phyloP scores from a whole-genome alignment of 1,140 invertebrate genomes.

The Eurytemora carolleeae region DNA sequence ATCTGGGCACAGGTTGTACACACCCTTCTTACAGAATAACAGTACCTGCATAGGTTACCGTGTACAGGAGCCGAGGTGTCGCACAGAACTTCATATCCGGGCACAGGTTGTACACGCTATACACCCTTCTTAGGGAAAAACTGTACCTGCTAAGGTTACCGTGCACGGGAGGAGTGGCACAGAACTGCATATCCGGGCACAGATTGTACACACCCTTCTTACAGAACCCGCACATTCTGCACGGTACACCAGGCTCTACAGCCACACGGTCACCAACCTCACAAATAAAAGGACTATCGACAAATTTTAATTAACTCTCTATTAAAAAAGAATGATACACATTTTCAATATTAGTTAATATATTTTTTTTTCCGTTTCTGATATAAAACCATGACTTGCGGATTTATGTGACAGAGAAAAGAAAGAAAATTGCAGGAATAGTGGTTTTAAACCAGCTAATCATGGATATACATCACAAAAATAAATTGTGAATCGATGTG shows the following conservation, averaged over 20 bases:
- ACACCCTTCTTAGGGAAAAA: too few species aligned
- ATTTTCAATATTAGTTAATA: too few species aligned
- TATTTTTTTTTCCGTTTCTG: too few species aligned
- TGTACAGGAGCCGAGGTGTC: slow-evolving; percentile 66
- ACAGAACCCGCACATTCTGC: slow-evolving; percentile 59
- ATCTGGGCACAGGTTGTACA: too few species aligned
- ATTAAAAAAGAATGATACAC: too few species aligned
- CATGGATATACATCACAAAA: too few species aligned
- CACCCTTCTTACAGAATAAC: too few species aligned
- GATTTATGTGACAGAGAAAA: too few species aligned
- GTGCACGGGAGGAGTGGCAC: slow-evolving; percentile 69
- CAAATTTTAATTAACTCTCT: slow-evolving; percentile 17
- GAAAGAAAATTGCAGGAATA: too few species aligned
- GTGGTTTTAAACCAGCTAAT: too few species aligned
- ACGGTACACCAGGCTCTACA: slow-evolving; percentile 77
- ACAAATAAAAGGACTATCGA: slow-evolving; percentile 19
- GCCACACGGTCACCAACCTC: slow-evolving; percentile 63
- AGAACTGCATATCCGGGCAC: slow-evolving; percentile 62
- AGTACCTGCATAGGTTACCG: slow-evolving; percentile 54
- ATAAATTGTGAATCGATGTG: too few species aligned
- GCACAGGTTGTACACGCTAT: slow-evolving; percentile 81
- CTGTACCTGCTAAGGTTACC: slow-evolving; percentile 55
- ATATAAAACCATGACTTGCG: too few species aligned
- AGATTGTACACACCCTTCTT: slow-evolving; percentile 73
- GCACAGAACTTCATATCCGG: slow-evolving; percentile 65